Conservation (phyloP, 2,888 invertebrate species). For the Tenthredo distinguenda region DNA sequence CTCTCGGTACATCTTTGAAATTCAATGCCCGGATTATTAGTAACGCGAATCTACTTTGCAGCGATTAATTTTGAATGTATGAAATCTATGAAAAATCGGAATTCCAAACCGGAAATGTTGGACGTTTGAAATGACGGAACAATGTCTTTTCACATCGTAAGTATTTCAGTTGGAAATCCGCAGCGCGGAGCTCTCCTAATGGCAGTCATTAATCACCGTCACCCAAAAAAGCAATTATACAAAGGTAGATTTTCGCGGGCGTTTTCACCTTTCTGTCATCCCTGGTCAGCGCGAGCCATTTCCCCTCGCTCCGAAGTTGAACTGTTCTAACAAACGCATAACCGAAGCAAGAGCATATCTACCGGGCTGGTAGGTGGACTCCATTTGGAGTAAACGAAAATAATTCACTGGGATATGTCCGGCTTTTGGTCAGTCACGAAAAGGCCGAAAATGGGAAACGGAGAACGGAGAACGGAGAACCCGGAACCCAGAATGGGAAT, state of each 20-base stretch:
- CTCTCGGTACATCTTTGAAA: too few relatives aligned
- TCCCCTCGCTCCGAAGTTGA: background rate
- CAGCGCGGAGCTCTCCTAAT: constrained; percentile 45
- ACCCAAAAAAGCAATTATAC: constrained; percentile 64
- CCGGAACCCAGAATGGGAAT: background rate
- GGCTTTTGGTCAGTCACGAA: background rate
- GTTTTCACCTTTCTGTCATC: constrained; percentile 29
- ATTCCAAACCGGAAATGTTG: background rate
- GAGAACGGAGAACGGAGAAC: background rate
- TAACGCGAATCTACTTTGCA: background rate
- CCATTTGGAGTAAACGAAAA: background rate
- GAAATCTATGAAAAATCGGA: background rate
- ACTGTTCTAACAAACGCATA: constrained; percentile 2
- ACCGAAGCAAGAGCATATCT: background rate
- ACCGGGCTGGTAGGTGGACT: background rate
- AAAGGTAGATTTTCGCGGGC: constrained; percentile 53
- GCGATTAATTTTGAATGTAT: too few relatives aligned
- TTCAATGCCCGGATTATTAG: background rate
- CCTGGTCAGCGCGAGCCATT: constrained; percentile 41
- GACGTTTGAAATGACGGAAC: background rate
- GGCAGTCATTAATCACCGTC: constrained; percentile 63
- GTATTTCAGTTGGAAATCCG: constrained; percentile 4
- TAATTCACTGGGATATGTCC: constrained; percentile 11
- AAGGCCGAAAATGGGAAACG: background rate
- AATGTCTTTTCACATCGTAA: constrained; percentile 10